Evolutionary conservation across 2,113 vertebrate genomes (phyloP), one percentile per base, ranked within the genome.

Genomic region (Mastomys natalensis): DNA sequence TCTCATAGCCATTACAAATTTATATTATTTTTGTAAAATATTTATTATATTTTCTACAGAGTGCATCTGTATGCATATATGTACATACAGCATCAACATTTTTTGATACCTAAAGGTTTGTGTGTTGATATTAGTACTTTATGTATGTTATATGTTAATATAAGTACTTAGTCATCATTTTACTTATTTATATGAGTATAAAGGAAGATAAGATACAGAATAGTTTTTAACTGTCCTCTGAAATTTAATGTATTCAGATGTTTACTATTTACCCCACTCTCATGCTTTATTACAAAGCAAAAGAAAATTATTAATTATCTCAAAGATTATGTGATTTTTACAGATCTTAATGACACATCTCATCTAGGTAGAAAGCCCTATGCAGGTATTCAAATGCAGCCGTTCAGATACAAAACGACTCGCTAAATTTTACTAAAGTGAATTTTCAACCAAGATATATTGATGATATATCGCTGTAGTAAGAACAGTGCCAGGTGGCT

Each of bases 231-330:
- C 74, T 96, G 77, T 86, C 13, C 80, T 92, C 96, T 93, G 19
- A 94, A 97, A 88, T 95, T 72, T 90, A 93, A 53, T 96, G 40
- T 78, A 55, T 13, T 80, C 37, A 73, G 16, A 94, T 76, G 31
- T 53, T 88, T 80, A 90, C 17, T 37, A 15, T 95, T 85, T 85
- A 17, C 29, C 21, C 43, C 4, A 43, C 10, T 4, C 11, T 51
- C 62, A 2, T 90, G 12, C 37, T 37, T 34, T 84, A 40, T 77
- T 82, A 89, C 31, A 89, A 93, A 95, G 5, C 68, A 92, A 95
- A 94, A 86, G 53, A 9, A 93, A 86, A 84, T 58, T n/a, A 88
- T 13, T 73, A 91, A 29, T 94, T 87, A 89, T 84, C n/a, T 37
- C 86, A 89, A 58, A 51, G 15, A 55, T 58, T 89, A 21, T 77